phyloP scores from a whole-genome alignment of 2,888 invertebrate genomes.

The Automeris io region DNA sequence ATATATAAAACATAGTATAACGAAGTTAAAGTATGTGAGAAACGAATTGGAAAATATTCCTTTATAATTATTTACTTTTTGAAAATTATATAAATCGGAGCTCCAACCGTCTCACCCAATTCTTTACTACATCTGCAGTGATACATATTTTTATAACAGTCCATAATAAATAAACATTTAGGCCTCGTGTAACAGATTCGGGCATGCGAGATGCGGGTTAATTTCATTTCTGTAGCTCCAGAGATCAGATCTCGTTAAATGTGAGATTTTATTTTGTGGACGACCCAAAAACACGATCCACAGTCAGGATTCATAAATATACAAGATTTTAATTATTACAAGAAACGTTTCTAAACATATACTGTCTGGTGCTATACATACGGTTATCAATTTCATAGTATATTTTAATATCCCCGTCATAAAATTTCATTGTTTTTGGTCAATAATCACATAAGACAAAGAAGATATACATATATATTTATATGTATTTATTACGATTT shows the following conservation, averaged over 20 bases:
- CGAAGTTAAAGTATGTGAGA: no score
- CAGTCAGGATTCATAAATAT: conserved; percentile 28
- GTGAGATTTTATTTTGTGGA: not conserved
- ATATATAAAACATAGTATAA: no score
- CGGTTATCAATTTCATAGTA: not conserved
- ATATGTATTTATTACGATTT: no score
- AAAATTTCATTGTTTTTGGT: no score
- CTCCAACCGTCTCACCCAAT: no score
- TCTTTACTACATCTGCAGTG: no score
- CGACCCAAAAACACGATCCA: not conserved
- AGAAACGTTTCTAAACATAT: conserved; percentile 26
- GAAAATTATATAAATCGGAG: no score
- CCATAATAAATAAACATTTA: not conserved
- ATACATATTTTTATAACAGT: no score
- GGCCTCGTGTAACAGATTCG: not conserved
- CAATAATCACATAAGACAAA: no score
- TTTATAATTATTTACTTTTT: no score
- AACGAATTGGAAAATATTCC: no score
- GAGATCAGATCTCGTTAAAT: not conserved
- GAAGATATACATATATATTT: no score
- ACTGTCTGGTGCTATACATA: not conserved
- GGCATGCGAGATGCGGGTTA: not conserved
- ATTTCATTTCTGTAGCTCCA: conserved; percentile 10
- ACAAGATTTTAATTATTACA: conserved; percentile 52
- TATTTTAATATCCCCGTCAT: not conserved